Conservation (phyloP, 1,140 invertebrate species). For the Drosophila virilis region DNA sequence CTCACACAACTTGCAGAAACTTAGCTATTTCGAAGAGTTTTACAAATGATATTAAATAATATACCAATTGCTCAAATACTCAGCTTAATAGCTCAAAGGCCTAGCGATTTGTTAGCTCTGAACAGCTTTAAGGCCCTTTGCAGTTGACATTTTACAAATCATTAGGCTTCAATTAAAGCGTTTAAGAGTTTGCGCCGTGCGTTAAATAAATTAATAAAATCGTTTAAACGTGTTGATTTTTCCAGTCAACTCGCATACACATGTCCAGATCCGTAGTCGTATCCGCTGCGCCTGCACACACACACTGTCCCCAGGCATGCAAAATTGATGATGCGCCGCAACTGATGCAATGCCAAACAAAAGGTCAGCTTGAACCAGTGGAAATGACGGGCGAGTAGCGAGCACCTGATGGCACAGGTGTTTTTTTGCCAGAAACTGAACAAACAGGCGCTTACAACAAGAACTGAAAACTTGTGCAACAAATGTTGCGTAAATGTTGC, state of each 20-base stretch:
- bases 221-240: constrained; percentile 77
- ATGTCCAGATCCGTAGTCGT: constrained; percentile 31
- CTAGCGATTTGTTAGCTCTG: too few species aligned
- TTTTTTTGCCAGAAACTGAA: constrained; percentile 29
- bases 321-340: constrained; percentile 58
- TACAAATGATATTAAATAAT: too few species aligned
- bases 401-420: constrained; percentile 25
- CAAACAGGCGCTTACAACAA: constrained; percentile 12
- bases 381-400: not conserved
- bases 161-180: constrained; percentile 44
- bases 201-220: constrained; percentile 76
- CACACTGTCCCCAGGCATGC: constrained; percentile 38
- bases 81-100: too few species aligned
- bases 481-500: constrained; percentile 9
- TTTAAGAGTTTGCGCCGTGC: constrained; percentile 43
- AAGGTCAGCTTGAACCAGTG: constrained; percentile 45
- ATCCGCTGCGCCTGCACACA: constrained; percentile 21
- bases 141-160: not conserved
- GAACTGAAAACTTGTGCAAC: constrained; percentile 27
- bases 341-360: constrained; percentile 50
- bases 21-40: too few species aligned
- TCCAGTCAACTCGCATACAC: constrained; percentile 46
- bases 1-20: too few species aligned
- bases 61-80: too few species aligned
- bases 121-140: too few species aligned